Conservation (phyloP, 2,113 vertebrate genomes). For the Origma solitaria region DNA sequence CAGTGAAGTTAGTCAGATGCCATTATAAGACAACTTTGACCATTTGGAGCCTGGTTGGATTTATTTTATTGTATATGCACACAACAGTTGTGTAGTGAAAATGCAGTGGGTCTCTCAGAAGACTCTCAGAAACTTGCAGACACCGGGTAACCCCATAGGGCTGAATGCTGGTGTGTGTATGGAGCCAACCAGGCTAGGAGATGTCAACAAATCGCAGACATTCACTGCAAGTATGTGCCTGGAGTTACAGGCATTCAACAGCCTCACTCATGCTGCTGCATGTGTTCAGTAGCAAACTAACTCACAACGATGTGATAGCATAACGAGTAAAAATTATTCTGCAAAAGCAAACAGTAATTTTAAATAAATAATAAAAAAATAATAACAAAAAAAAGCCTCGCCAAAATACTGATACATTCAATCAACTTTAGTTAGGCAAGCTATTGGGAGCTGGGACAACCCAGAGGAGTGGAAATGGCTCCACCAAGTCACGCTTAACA, state of each 20-base stretch:
- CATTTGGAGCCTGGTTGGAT: background rate
- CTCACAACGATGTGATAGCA: background rate
- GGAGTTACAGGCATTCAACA: background rate
- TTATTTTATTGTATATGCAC: background rate
- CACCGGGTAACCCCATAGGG: background rate
- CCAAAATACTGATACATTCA: background rate
- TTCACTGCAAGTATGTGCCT: background rate
- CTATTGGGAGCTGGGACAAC: background rate
- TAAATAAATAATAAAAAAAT: background rate
- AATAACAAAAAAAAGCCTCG: background rate
- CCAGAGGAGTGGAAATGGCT: background rate
- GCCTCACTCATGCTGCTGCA: rapidly evolving
- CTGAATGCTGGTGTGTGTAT: background rate
- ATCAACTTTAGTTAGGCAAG: background rate
- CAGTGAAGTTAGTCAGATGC: background rate
- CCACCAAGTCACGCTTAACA: background rate
- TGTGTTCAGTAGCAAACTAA: background rate
- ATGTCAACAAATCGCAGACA: background rate
- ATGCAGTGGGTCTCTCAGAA: background rate
- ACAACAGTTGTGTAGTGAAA: background rate
- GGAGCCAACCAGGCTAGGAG: background rate
- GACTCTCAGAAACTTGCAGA: background rate
- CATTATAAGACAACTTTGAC: background rate
- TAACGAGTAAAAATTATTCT: background rate
- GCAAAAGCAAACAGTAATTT: background rate